Base-by-base conservation (phyloP, 2,888 invertebrate species). In the Myathropa florea region DNA sequence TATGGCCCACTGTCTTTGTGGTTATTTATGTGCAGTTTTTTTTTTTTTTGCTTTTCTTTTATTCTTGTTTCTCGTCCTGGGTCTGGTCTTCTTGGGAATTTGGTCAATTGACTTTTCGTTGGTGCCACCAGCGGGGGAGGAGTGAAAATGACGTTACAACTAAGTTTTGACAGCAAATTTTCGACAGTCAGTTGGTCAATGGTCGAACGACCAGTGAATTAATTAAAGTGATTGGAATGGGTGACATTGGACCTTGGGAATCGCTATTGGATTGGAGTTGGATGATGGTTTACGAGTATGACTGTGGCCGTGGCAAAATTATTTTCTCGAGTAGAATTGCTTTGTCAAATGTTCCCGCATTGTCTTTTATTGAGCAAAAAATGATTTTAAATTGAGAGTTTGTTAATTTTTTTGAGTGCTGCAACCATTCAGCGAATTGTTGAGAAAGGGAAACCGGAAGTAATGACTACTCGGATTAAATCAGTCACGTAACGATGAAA, bases 191-290 rank as follows among this genome's bases (percentile, higher is more conserved):
- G 57, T 70, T 70, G 82, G 75, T 82, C 82, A 76, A 68, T 81
- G 68, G 64, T 21, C 68, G 63, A 81, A 75, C 73, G 75, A 75
- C 63, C 63, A 81, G 75, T 30, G 68, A 75, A 81, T 81, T 81
- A 81, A 81, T 81, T 81, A 75, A 81, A 81, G 75, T 75, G 81
- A 75, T 75, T 81, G 75, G 70, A 75, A 68, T 75, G 81, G 72
- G 60, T 65, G 33, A 28, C 36, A 55, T 61, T 60, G 67, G 55
- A 57, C 67, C 57, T 68, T 63, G 61, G 63, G 65, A 60, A 61
- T 30, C 59, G 46, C 53, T 36, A 68, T 68, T 76, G 30, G 53
- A 68, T 53, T 46, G 68, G 26, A 55, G 18, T 24, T 18, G 39
- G 55, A 28, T 30, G 30, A n/a, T n/a, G 57, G 33, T 28, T 57